These are phyloP conservation scores for Cremastinae sp. DNA, from an alignment of 2,888 invertebrate species.

Conservation along the genomic window DNA sequence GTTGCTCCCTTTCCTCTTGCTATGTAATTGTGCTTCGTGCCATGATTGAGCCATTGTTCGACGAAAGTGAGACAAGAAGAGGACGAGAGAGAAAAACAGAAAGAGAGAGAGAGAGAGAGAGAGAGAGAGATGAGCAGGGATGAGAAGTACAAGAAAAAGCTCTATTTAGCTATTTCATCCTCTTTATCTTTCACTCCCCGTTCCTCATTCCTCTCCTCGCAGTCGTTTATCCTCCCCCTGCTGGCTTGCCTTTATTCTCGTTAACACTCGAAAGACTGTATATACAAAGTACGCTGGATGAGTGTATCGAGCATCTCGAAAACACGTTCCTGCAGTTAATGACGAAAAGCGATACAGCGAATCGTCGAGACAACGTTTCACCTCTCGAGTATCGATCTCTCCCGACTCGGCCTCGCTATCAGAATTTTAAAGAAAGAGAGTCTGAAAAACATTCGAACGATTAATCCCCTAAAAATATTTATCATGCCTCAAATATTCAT, in stretches of 20 bases:
- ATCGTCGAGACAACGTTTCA: slow-evolving; percentile 14
- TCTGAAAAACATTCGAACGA: slow-evolving; percentile 41
- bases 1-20: slow-evolving; percentile 33
- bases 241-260: slow-evolving; percentile 18
- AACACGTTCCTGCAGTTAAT: slow-evolving; percentile 34
- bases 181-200: slow-evolving; percentile 3
- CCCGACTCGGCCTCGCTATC: slow-evolving; percentile 33
- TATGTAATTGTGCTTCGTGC: slow-evolving; percentile 65
- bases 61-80: slow-evolving; percentile 49
- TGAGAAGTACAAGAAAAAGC: slow-evolving; percentile 59
- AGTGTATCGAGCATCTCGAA: slow-evolving; percentile 23
- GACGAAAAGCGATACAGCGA: slow-evolving; percentile 44
- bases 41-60: slow-evolving; percentile 65
- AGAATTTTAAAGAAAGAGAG: not conserved
- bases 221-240: not conserved
- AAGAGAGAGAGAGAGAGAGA: slow-evolving; percentile 51
- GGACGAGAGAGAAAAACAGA: slow-evolving; percentile 58
- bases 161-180: slow-evolving; percentile 30
- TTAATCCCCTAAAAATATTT: slow-evolving; percentile 21
- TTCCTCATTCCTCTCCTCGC: not conserved
- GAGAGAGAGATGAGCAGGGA: slow-evolving; percentile 60
- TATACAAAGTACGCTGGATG: slow-evolving; percentile 13
- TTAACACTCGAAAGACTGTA: slow-evolving; percentile 15
- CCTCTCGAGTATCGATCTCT: slow-evolving; percentile 49
- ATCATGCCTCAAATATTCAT: not conserved